Conservation (phyloP, 1,140 invertebrate species). For the Eufriesea mexicana region DNA sequence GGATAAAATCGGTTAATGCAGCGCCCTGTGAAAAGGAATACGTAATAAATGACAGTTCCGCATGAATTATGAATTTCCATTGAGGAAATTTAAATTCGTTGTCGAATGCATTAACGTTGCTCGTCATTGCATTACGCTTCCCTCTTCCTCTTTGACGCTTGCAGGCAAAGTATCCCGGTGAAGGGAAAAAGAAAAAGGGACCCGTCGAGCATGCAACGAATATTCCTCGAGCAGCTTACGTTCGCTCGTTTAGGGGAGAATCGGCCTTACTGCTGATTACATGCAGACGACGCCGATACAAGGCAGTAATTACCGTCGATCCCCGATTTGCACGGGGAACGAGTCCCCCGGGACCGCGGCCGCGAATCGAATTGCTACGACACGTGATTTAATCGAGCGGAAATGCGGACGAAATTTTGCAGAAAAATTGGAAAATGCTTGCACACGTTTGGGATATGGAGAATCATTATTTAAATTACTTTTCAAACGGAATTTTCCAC, state of each 20-base stretch:
- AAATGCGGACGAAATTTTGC: background rate
- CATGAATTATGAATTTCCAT: slow-evolving; percentile 12
- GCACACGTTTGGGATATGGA: no score
- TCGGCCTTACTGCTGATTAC: slow-evolving; percentile 24
- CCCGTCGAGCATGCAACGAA: background rate
- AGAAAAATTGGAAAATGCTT: background rate
- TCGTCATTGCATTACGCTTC: background rate
- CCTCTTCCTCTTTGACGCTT: background rate
- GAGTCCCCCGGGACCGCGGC: background rate
- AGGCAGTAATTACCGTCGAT: slow-evolving; percentile 8
- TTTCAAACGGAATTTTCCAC: no score
- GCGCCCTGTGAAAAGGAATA: background rate
- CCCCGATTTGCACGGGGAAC: background rate
- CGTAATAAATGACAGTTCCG: background rate
- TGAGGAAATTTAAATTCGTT: slow-evolving; percentile 10
- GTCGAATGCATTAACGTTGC: slow-evolving; percentile 3
- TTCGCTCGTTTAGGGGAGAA: slow-evolving; percentile 1
- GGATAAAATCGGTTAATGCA: background rate
- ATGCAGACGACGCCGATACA: slow-evolving; percentile 8
- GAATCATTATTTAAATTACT: no score
- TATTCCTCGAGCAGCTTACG: background rate
- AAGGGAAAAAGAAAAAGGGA: background rate
- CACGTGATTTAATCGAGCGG: slow-evolving; percentile 5
- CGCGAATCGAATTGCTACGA: background rate
- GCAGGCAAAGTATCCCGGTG: background rate